Conservation (phyloP, 64 coral and sea anemone genomes). For the Montipora cactus region DNA sequence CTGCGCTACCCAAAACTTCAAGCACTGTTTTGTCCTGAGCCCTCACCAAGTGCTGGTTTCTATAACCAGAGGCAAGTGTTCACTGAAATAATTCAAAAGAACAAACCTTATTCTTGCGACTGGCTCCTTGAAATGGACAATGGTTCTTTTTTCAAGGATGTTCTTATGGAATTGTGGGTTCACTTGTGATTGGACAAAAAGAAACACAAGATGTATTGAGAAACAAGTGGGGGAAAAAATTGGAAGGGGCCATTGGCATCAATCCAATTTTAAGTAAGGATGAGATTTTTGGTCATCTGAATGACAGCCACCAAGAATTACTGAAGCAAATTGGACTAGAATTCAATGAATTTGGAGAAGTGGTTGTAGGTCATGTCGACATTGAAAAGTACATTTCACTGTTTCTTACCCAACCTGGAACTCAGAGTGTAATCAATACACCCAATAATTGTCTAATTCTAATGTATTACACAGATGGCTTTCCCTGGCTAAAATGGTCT, state of each 20-base stretch:
- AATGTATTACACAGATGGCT: conserved; percentile 43
- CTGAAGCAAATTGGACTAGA: conserved; percentile 32
- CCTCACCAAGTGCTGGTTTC: background rate
- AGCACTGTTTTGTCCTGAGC: background rate
- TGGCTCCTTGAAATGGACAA: background rate
- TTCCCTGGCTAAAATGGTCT: conserved; percentile 77
- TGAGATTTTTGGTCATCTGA: conserved; percentile 41
- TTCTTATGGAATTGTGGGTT: conserved; percentile 54
- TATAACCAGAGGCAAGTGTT: conserved; percentile 16
- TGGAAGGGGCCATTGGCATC: conserved; percentile 49
- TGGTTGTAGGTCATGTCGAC: conserved; percentile 56
- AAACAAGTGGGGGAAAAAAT: conserved; percentile 67
- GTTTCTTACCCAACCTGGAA: background rate
- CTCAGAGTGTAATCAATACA: conserved; percentile 29
- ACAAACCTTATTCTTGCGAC: conserved; percentile 23
- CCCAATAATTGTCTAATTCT: conserved; percentile 30
- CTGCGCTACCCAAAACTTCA: background rate
- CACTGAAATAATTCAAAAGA: background rate
- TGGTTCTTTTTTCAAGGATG: too few relatives aligned
- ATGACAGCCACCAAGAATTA: conserved; percentile 44
- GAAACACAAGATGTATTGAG: conserved; percentile 60
- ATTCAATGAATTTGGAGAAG: conserved; percentile 60
- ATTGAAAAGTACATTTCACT: conserved; percentile 56
- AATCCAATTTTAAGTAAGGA: conserved; percentile 60
- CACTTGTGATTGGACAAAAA: conserved; percentile 56